These are phyloP conservation scores for Holothuria glaberrima DNA, from an alignment of 35 echinoderm and acorn worm genomes.

Conservation along the genomic window DNA sequence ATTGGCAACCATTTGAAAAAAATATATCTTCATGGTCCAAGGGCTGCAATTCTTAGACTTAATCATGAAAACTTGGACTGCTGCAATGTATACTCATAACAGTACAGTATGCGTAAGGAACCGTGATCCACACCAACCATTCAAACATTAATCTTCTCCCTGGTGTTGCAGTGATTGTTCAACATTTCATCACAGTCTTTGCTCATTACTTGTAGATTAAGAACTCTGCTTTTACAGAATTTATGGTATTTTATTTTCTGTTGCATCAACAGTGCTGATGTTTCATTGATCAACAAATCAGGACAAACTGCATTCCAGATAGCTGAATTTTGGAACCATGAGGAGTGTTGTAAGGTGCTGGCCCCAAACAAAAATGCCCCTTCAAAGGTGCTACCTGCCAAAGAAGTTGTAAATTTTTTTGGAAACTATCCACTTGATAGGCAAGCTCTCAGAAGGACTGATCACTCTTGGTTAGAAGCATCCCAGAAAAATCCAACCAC, in stretches of 20 bases:
- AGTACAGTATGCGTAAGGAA: too few relatives aligned
- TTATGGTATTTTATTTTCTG: neutral
- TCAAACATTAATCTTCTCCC: too few relatives aligned
- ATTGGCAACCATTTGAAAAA: too few relatives aligned
- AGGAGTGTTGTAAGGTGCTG: constrained; percentile 31
- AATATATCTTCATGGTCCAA: too few relatives aligned
- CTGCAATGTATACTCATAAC: too few relatives aligned
- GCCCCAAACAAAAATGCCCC: constrained; percentile 3
- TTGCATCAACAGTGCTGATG: constrained; percentile 68
- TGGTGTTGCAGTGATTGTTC: too few relatives aligned
- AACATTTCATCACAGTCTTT: neutral
- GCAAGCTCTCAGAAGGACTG: constrained; percentile 45
- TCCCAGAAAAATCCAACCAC: constrained; percentile 54
- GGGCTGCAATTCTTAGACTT: too few relatives aligned
- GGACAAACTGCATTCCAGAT: constrained; percentile 91
- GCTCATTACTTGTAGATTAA: neutral
- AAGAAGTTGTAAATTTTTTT: constrained; percentile 84
- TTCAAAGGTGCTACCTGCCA: neutral
- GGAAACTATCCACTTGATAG: constrained; percentile 81
- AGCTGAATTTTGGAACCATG: constrained; percentile 94
- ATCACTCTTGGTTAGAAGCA: constrained; percentile 79
- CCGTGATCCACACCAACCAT: too few relatives aligned
- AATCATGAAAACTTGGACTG: too few relatives aligned
- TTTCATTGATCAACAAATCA: constrained; percentile 67
- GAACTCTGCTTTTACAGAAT: neutral